phyloP scores from a whole-genome alignment of 2,113 vertebrate species.

The Vulpes vulpes region DNA sequence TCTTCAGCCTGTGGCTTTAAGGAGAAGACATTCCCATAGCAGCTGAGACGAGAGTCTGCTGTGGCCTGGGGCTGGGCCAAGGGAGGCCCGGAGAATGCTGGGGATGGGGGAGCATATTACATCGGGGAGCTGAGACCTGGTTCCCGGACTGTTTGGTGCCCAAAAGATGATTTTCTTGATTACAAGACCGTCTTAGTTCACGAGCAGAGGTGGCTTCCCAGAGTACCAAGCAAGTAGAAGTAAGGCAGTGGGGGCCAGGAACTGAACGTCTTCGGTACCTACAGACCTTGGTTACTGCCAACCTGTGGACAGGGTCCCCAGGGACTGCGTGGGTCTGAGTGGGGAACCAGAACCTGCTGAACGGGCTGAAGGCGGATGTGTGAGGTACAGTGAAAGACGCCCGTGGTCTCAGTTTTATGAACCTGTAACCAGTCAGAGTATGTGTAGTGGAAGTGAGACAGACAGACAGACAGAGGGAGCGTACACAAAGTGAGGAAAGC shows the following conservation, averaged over 20 bases:
- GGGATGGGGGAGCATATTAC: not conserved
- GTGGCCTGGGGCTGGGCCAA: conserved; percentile 67
- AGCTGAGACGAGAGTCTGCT: conserved; percentile 66
- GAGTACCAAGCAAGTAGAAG: not conserved
- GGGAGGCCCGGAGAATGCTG: not conserved
- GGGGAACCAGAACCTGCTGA: too few relatives aligned
- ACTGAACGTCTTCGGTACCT: not conserved
- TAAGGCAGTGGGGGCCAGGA: not conserved
- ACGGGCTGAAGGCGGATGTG: not conserved
- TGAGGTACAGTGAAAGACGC: not conserved
- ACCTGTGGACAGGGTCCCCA: not conserved
- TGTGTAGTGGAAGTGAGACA: not conserved
- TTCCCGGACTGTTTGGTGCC: not conserved
- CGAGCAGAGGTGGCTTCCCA: conserved; percentile 20
- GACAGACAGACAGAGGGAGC: not conserved
- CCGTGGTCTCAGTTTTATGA: not conserved
- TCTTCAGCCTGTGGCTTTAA: conserved; percentile 67
- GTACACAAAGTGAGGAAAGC: not conserved
- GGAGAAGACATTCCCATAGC: conserved; percentile 61
- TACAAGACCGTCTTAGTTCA: not conserved
- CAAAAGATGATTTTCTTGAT: conserved; percentile 48
- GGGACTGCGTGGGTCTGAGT: not conserved
- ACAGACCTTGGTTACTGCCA: not conserved
- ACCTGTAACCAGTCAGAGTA: not conserved
- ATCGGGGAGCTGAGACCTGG: not conserved